Percentiles rank a stretch among this genome's conserved stretches.
Conservation (phyloP, 2,797 vertebrate species). For the Gorsachius magnificus region DNA sequence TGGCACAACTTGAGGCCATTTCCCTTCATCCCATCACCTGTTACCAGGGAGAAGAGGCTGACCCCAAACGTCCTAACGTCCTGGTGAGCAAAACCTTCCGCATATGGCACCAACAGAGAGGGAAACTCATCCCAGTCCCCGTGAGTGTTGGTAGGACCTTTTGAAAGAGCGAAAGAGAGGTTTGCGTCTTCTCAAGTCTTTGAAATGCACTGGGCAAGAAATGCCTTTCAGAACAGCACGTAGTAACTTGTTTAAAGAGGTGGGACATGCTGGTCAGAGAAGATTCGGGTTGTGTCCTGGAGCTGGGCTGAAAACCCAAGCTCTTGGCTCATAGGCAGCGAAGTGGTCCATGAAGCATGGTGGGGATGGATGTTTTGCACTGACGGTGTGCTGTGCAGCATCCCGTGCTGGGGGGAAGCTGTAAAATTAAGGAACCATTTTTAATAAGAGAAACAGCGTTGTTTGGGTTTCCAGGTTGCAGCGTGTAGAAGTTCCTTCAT, state of each 20-base stretch:
- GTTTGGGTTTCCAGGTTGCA: not conserved
- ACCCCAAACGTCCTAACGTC: not conserved
- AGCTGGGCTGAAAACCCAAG: not conserved
- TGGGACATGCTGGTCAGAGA: rapidly evolving
- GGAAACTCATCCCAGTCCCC: not conserved
- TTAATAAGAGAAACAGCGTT: not conserved
- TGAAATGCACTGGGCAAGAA: not conserved
- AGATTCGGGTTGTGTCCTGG: not conserved
- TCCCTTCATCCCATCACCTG: no score
- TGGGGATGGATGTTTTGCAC: not conserved
- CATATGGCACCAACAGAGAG: not conserved
- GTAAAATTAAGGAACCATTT: not conserved
- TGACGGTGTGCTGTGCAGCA: rapidly evolving
- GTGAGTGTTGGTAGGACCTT: not conserved
- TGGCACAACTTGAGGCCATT: no score
- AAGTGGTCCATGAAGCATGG: not conserved
- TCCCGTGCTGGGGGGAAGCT: not conserved
- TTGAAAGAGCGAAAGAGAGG: not conserved
- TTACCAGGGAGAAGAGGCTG: no score
- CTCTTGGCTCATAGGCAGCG: not conserved
- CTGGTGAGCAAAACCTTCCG: not conserved
- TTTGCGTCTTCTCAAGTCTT: not conserved
- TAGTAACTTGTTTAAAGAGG: not conserved
- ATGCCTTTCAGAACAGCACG: not conserved
- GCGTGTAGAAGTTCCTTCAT: not conserved